These are phyloP conservation scores for Megathymus violae DNA, from an alignment of 1,140 invertebrate genomes.

Conservation along the genomic window DNA sequence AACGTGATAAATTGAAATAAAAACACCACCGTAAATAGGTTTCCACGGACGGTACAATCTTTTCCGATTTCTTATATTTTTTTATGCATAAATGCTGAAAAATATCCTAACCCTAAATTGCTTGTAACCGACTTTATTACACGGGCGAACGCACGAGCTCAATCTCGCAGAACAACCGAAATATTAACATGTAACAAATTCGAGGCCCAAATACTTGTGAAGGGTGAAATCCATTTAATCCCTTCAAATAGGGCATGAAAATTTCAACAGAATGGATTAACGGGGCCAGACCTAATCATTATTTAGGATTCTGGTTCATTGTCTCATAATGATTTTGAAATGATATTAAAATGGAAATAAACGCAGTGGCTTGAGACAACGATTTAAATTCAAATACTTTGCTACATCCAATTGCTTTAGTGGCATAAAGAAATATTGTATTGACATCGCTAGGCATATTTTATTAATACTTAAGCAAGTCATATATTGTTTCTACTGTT, in stretches of 20 bases:
- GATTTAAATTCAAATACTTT: too few species aligned
- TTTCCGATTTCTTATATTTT: background rate
- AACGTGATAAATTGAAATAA: too few species aligned
- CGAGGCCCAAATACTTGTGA: slow-evolving; percentile 43
- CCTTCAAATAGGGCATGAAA: slow-evolving; percentile 61
- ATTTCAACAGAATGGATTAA: slow-evolving; percentile 58
- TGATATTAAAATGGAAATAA: slow-evolving; percentile 22
- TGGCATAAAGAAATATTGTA: too few species aligned
- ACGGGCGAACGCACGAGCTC: slow-evolving; percentile 1
- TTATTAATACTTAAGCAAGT: too few species aligned
- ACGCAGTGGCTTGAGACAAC: background rate
- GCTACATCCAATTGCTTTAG: too few species aligned
- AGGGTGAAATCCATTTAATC: slow-evolving; percentile 41
- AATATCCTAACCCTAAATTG: background rate
- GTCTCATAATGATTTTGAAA: slow-evolving; percentile 44
- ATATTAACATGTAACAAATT: slow-evolving; percentile 34
- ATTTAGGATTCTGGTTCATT: slow-evolving; percentile 36
- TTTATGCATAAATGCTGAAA: background rate
- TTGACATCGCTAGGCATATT: too few species aligned
- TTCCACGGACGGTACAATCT: background rate
- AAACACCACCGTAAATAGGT: background rate
- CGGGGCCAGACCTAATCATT: slow-evolving; percentile 39
- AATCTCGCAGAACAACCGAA: slow-evolving; percentile 31
- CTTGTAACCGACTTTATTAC: slow-evolving; percentile 12
- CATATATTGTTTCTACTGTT: too few species aligned